Percentiles rank a stretch among this genome's conserved stretches.
Evolutionary conservation across 2,113 vertebrate species (phyloP).

Genomic region (Notothenia rossii): DNA sequence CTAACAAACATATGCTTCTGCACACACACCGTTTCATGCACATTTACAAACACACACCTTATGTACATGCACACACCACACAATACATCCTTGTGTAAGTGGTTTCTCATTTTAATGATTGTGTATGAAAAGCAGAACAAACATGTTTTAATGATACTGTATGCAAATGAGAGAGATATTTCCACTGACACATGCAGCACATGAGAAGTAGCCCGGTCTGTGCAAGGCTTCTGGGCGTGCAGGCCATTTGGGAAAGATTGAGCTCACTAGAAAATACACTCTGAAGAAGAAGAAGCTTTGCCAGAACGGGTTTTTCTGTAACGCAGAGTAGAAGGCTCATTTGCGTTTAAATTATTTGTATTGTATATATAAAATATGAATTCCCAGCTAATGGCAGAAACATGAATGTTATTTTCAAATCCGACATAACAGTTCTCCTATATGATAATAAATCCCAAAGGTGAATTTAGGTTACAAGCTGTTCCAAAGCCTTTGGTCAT

Average conservation of each 20-base stretch:
- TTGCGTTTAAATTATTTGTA: conserved; percentile 1
- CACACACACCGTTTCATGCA: conserved; percentile 4
- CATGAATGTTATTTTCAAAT: not conserved
- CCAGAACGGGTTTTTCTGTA: not conserved
- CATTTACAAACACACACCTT: conserved; percentile 3
- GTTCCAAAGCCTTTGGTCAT: not conserved
- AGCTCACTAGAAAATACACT: not conserved
- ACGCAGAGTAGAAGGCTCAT: not conserved
- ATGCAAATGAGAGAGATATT: conserved; percentile 52
- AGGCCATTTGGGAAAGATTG: conserved; percentile 19
- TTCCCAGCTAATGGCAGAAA: not conserved
- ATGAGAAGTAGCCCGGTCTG: conserved; percentile 10
- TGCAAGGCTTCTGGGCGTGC: conserved; percentile 19
- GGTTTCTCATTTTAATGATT: conserved; percentile 50
- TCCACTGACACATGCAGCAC: conserved; percentile 39
- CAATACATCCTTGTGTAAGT: conserved; percentile 54
- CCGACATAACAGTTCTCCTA: not conserved
- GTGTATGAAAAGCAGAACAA: too few relatives aligned
- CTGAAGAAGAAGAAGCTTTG: conserved; percentile 7
- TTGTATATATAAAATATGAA: not conserved
- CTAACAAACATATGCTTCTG: conserved; percentile 56
- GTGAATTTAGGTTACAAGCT: conserved; percentile 12
- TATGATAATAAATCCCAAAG: not conserved
- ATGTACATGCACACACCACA: conserved; percentile 36
- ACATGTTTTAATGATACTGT: not conserved